Conservation (phyloP, 2,797 vertebrate genomes). For the Dryobates pubescens region DNA sequence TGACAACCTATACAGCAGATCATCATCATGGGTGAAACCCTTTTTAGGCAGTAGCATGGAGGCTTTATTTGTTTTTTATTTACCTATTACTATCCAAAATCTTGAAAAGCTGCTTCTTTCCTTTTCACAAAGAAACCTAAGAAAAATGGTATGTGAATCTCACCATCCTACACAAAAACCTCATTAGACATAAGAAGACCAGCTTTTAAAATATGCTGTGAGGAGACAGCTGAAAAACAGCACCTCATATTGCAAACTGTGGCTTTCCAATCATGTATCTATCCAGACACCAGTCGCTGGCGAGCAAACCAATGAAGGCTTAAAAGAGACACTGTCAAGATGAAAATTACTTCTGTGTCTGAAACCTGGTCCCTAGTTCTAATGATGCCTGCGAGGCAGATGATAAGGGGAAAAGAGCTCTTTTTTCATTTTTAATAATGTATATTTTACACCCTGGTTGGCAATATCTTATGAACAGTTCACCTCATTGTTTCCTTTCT, state of each 20-base stretch:
- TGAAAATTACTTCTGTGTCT: conserved; percentile 31
- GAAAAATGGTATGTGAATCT: not conserved
- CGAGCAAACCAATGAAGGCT: not conserved
- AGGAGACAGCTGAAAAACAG: conserved; percentile 6
- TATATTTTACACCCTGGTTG: not conserved
- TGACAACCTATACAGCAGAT: conserved; percentile 68
- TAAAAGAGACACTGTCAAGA: not conserved
- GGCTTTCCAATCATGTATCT: not conserved
- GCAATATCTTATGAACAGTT: not conserved
- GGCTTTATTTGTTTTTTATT: conserved; percentile 46
- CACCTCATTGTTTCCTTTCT: not conserved
- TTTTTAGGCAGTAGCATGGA: conserved; percentile 18
- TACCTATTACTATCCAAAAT: conserved; percentile 11
- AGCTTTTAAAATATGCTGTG: not conserved
- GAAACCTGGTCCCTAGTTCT: not conserved
- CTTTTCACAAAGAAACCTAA: not conserved
- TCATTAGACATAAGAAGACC: not conserved
- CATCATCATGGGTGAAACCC: conserved; percentile 42
- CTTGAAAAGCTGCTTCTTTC: not conserved
- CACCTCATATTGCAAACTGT: not conserved
- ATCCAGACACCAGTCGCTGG: not conserved
- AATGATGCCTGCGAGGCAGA: conserved; percentile 3
- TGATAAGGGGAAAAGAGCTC: fast-evolving
- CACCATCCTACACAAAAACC: not conserved
- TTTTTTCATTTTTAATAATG: not conserved